These are phyloP conservation scores for Delichon dasypus DNA, from an alignment of 2,797 vertebrate species.

Conservation along the genomic window DNA sequence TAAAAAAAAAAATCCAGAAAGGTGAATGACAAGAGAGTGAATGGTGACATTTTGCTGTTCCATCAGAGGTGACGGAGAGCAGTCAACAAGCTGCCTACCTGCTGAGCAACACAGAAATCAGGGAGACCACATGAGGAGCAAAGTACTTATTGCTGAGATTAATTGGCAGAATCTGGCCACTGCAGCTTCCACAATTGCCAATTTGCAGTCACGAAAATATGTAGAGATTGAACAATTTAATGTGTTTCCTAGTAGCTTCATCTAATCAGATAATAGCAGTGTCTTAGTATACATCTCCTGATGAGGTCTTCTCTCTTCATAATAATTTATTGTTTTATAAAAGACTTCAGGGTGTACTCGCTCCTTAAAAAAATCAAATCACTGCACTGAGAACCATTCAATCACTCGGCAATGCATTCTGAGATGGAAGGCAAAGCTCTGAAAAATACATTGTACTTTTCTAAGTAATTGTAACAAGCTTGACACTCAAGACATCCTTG, in stretches of 20 bases:
- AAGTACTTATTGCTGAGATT: conserved; percentile 13
- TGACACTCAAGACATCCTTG: not conserved
- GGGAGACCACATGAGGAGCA: not conserved
- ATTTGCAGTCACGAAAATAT: not conserved
- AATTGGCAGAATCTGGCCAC: conserved; percentile 39
- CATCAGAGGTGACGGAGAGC: conserved; percentile 7
- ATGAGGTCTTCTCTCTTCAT: not conserved
- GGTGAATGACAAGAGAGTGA: conserved; percentile 4
- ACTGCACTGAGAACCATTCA: not conserved
- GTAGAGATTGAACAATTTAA: not conserved
- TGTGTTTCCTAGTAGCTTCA: not conserved
- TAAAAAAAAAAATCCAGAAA: not conserved
- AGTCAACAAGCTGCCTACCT: conserved; percentile 47
- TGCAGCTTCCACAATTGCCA: conserved; percentile 10
- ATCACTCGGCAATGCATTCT: not conserved
- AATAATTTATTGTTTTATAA: not conserved
- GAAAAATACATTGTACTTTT: not conserved
- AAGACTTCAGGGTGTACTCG: not conserved
- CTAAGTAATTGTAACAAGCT: not conserved
- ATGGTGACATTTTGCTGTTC: conserved; percentile 16
- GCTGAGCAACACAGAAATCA: conserved; percentile 46
- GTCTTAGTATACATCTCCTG: not conserved
- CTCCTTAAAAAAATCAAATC: not conserved
- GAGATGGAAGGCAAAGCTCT: not conserved
- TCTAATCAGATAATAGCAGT: not conserved